Evolutionary conservation across 1,140 invertebrate genomes (phyloP).

Genomic region (Hydropsyche tenuis): DNA sequence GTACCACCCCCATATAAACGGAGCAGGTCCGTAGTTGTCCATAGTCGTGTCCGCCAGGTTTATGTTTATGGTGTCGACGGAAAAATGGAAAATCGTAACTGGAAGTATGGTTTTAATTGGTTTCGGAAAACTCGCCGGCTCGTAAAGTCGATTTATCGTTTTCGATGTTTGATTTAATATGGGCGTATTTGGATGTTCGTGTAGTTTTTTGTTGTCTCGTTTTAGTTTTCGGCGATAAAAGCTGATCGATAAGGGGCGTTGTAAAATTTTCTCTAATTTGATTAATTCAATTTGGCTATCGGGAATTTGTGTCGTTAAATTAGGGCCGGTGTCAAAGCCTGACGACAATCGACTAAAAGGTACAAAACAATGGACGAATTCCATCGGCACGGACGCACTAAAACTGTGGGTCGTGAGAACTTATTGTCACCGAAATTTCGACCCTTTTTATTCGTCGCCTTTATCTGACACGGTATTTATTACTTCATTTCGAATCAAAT

Average conservation of each 20-base stretch:
- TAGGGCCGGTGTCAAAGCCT: constrained; percentile 21
- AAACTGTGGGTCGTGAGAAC: too few relatives aligned
- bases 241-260: constrained; percentile 1
- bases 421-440: too few relatives aligned
- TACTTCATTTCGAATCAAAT: too few relatives aligned
- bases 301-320: constrained; percentile 19
- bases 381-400: background rate
- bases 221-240: constrained; percentile 10
- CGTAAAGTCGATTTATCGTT: too few relatives aligned
- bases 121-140: too few relatives aligned
- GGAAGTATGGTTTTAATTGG: background rate
- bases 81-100: background rate
- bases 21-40: too few relatives aligned
- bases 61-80: too few relatives aligned
- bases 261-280: constrained; percentile 24
- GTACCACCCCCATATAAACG: background rate
- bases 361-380: constrained; percentile 24
- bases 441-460: too few relatives aligned
- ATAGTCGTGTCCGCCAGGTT: too few relatives aligned
- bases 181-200: too few relatives aligned
- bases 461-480: too few relatives aligned
- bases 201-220: background rate
- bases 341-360: constrained; percentile 15
- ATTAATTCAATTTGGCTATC: constrained; percentile 25
- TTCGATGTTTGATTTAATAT: too few relatives aligned